Evolutionary conservation across 2,113 vertebrate genomes (phyloP).

Genomic region (Coturnix japonica): DNA sequence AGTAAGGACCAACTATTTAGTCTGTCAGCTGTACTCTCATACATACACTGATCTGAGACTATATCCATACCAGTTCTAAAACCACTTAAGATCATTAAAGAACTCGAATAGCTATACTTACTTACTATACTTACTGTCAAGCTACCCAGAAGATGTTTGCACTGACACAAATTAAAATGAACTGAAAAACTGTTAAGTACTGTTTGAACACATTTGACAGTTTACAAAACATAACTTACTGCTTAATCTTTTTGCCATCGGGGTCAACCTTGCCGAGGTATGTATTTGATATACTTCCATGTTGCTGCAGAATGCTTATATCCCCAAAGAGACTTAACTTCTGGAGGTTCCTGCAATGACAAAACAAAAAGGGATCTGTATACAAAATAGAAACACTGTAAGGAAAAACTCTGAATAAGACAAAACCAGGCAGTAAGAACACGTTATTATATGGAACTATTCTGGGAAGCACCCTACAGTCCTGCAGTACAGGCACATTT

Average conservation of each 20-base stretch:
- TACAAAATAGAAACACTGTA: not conserved
- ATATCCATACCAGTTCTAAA: not conserved
- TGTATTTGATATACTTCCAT: constrained; percentile 89
- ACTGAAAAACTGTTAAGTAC: not conserved
- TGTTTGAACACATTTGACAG: not conserved
- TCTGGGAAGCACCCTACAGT: not conserved
- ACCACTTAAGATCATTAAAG: not conserved
- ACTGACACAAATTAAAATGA: not conserved
- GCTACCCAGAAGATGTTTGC: not conserved
- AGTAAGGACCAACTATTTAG: not conserved
- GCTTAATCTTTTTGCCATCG: constrained; percentile 95
- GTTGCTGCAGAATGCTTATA: constrained; percentile 92
- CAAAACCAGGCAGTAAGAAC: not conserved
- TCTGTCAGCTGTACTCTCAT: not conserved
- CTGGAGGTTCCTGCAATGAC: constrained; percentile 88
- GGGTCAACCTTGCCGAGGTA: constrained; percentile 92
- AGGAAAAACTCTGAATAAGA: not conserved
- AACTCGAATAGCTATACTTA: not conserved
- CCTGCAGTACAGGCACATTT: not conserved
- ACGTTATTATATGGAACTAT: not conserved
- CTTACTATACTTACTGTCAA: not conserved
- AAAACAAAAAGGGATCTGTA: constrained; percentile 32
- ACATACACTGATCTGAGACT: not conserved
- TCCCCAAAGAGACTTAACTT: constrained; percentile 96
- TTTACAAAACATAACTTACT: constrained; percentile 82